Base-by-base conservation (phyloP, 2,797 vertebrate genomes). In the Tapirus indicus region DNA sequence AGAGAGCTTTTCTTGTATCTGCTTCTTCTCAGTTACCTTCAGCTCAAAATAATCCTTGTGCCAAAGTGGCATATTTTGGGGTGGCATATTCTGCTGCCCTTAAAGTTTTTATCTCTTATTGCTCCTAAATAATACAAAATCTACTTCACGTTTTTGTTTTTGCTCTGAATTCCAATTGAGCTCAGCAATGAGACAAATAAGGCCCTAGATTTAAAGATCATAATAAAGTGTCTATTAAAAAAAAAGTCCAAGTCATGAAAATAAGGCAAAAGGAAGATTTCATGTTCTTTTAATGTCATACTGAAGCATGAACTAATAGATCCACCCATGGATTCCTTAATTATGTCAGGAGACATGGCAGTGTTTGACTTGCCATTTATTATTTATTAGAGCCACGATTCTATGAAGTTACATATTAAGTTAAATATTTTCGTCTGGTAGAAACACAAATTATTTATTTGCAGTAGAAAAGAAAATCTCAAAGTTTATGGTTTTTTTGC, bases 341-440 rank as follows among this genome's bases (percentile, higher is more conserved):
- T 44, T 72, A 21, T 47, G 0, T 88, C 29, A 44, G 16, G 56
- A 13, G 29, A 88, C 4, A 44, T 2, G 11, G 4, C 18, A 83
- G 17, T 6, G 0, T 83, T 78, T 71, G 87, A 54, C 54, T 82
- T 58, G 32, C 41, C 49, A 23, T 68, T 88, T 88, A 72, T 56
- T 78, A 75, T 78, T 95, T 94, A 91, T 52, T 35, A 88, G 11
- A 87, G 49, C 11, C 54, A 88, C 84, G 10, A 88, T 38, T 84
- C 58, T 58, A 12, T 72, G 14, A 91, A 38, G 56, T 69, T 71
- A 58, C 23, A 44, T 60, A 49, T 79, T 44, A 87, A 83, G 18
- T 83, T 83, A 58, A 1, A 91, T 29, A 72, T 68, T 91, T 93
- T 88, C 64, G 6, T 49, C 27, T 74, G 41, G 17, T 20, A 8